Evolutionary conservation across 2,797 vertebrate genomes (phyloP).

Genomic region (Lepilemur septentrionalis): DNA sequence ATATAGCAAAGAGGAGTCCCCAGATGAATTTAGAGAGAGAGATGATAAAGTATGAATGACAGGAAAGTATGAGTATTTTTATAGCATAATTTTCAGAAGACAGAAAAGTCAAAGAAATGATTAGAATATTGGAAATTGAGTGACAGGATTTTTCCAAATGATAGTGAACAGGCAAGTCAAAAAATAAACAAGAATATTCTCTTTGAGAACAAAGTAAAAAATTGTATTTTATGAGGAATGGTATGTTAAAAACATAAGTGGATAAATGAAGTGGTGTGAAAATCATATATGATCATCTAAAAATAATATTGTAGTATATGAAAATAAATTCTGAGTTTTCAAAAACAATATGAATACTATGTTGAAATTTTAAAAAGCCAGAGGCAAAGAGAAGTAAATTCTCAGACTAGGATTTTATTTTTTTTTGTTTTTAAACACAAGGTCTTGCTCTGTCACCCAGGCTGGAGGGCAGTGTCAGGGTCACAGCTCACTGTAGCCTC

Average conservation of each 20-base stretch:
- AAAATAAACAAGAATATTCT: constrained; percentile 37
- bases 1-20: background rate
- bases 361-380: background rate
- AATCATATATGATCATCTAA: background rate
- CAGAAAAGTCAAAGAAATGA: constrained; percentile 15
- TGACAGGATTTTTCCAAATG: constrained; percentile 39
- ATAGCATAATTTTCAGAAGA: constrained; percentile 40
- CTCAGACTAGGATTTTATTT: background rate
- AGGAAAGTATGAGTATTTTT: background rate
- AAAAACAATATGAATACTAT: background rate
- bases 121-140: constrained; percentile 39
- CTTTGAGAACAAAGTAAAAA: background rate
- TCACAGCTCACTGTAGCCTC: background rate
- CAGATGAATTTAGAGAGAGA: constrained; percentile 19
- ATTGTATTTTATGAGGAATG: background rate
- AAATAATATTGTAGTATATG: background rate
- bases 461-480: background rate
- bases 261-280: background rate
- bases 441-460: background rate
- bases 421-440: background rate
- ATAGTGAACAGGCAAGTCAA: constrained; percentile 1
- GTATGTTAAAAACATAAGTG: background rate
- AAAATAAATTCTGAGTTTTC: background rate
- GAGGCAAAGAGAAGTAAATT: background rate
- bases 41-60: constrained; percentile 35